Conservation (phyloP, 2,888 invertebrate species). For the Hydroisotoma schaefferi region DNA sequence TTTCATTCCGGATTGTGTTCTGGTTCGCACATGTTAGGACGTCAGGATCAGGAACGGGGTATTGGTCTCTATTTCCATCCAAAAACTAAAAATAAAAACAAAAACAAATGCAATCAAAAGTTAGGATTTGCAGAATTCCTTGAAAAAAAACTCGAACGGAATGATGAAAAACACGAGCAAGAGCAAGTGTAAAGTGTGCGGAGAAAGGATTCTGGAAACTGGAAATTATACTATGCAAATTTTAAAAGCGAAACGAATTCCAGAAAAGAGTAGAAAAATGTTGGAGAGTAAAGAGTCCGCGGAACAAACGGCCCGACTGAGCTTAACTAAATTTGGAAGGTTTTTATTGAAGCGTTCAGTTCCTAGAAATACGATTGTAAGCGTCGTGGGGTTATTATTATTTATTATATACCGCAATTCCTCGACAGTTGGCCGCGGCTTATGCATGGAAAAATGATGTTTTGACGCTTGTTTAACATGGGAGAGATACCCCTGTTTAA, state of each 20-base stretch:
- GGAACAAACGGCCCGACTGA: background rate
- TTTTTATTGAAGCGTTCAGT: constrained; percentile 22
- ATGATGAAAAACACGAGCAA: constrained; percentile 9
- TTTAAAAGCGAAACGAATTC: constrained; percentile 30
- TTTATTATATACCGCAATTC: background rate
- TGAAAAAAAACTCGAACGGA: too few species aligned
- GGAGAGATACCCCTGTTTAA: too few species aligned
- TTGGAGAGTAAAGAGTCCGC: background rate
- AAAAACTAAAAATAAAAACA: too few species aligned
- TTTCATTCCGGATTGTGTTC: too few species aligned
- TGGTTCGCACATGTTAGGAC: too few species aligned
- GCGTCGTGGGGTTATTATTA: background rate
- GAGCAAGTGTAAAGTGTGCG: constrained; percentile 29
- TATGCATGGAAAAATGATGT: too few species aligned
- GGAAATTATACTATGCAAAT: constrained; percentile 28
- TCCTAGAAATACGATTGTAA: constrained; percentile 25
- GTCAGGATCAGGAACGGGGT: too few species aligned
- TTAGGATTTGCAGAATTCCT: too few species aligned
- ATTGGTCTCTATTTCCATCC: too few species aligned
- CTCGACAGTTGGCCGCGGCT: too few species aligned
- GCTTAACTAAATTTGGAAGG: constrained; percentile 26
- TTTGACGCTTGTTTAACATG: too few species aligned
- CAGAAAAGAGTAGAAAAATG: constrained; percentile 24
- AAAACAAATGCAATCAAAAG: too few species aligned
- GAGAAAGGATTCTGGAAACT: constrained; percentile 19